Evolutionary conservation across 2,888 invertebrate genomes (phyloP), one percentile per base, ranked within the genome.

Genomic region (Margaritifera margaritifera): DNA sequence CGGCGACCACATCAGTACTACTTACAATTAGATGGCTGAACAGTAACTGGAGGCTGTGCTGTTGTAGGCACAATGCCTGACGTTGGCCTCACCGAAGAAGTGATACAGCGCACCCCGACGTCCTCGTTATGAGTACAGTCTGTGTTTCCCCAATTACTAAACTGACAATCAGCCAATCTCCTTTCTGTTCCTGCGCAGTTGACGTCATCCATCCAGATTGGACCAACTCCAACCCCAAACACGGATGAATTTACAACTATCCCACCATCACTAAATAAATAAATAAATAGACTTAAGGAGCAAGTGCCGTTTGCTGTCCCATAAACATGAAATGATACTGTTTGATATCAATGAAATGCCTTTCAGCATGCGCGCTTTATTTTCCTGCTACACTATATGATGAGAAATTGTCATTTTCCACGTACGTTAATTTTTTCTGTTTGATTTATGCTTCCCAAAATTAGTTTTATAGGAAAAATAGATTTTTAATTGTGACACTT

Each of bases 41-140:
- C 71, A 0, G 65, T 68, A 18, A 74, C 62, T 0, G 78, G 74
- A 4, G 78, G 70, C 18, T 69, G 61, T 25, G 82, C 75, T 22
- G 80, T 69, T 19, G 80, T 59, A 1, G 77, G 70, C 25, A 75
- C 57, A 8, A 74, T 31, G 0, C 75, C 53, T 20, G 73, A 59
- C 2, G 69, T 31, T 2, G 78, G 71, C 2, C 79, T 61, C 8
- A 55, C 73, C 11, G 74, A 53, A 1, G 72, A 71, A 8, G 77
- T 69, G 27, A 74, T 72, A 69, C 88, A 88, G 5, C 71, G 74
- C n/a, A 95, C 91, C 3, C 93, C 93, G 0, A 93, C 94, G 84
- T 95, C 95, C 88, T 95, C 94, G 15, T 91, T 90, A 86, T 95
- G 94, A 69, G 92, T 92, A 85, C 94, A 95, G 84, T 94, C 94